Base-by-base conservation (phyloP, 1,140 invertebrate species). In the Tenebrio molitor region DNA sequence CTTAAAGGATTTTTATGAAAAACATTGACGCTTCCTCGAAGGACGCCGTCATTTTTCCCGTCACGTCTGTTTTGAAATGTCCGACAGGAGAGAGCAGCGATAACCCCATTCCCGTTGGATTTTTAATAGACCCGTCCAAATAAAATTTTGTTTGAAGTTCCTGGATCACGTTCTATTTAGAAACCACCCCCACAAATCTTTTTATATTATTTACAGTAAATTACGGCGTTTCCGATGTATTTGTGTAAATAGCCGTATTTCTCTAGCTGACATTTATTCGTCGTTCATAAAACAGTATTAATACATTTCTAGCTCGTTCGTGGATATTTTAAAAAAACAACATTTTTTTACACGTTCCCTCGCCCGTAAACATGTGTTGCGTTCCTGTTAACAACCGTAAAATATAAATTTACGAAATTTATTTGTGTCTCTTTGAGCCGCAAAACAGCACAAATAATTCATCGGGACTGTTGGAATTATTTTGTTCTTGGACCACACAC, bases 331-430 rank as follows among this genome's bases (percentile, higher is more conserved):
- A n/a, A n/a, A 58, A 58, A 58, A 58, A 58, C 17, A 65, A 65
- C 33, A 65, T 41, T 39, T 44, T 41, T 41, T 21, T 36, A 16
- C 15, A 29, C 34, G 58, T 39, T 34, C 14, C 58, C 36, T 41
- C 39, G 12, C 39, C 42, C 53, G 17, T 25, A 64, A 71, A 58
- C 69, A 71, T 58, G 21, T 71, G 69, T 70, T 70, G 44, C 36
- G 44, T 58, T 58, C 10, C 53, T 63, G 69, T 33, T 71, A 71
- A 71, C 69, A 71, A 71, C 69, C 69, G 69, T 71, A 62, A 63
- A 63, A 63, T 58, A 71, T 71, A 71, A 71, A 71, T 71, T 71
- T 21, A 39, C 69, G 33, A 71, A 63, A 71, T 71, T 71, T 71
- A 71, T 71, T 41, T 71, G 34, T 42, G 69, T 70, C 69, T 71